Base-by-base conservation (phyloP, 2,797 vertebrate species). In the Natrix natrix region DNA sequence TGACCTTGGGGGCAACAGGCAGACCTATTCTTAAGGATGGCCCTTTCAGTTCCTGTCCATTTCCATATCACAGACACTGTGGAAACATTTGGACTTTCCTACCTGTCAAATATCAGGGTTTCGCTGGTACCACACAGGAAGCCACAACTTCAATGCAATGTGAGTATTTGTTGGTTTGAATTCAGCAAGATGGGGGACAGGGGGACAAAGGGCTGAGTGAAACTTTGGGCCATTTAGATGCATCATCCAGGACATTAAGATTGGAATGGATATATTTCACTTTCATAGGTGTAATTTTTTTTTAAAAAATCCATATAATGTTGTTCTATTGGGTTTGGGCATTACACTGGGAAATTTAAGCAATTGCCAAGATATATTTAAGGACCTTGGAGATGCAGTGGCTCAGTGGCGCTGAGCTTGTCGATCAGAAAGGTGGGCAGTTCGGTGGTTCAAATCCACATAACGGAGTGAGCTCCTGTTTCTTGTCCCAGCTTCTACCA, bases 1-100 rank as follows among this genome's bases (percentile, higher is more conserved):
- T 96, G 95, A 94, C 91, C 96, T 98, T 0, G 0, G 93, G 97
- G 94, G 95, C 92, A 96, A 96, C 95, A 97, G 86, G 13, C 4
- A 7, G 74, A 60, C 92, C 91, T 90, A 66, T 61, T 93, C 74
- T 96, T 95, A 95, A 96, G 93, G 92, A 83, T 59, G 93, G 57
- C 87, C 92, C 93, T 95, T 96, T 95, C 88, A 92, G 93, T 93
- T 95, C 92, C 48, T 94, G 94, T 94, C 95, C 94, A 52, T 94
- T 95, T 94, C 94, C 48, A 94, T n/a, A 59, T 92, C 88, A 93
- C 91, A 55, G 43, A 5, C 37, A 91, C n/a, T 93, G 93, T 88
- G 48, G 7, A 55, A 93, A 43, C 91, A 90, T 57, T 28, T 60
- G 56, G 55, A 90, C 94, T 92, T 91, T 94, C 95, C 92, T 92